phyloP scores from a whole-genome alignment of 1,140 invertebrate genomes.

The Drosophila nigrodunni region DNA sequence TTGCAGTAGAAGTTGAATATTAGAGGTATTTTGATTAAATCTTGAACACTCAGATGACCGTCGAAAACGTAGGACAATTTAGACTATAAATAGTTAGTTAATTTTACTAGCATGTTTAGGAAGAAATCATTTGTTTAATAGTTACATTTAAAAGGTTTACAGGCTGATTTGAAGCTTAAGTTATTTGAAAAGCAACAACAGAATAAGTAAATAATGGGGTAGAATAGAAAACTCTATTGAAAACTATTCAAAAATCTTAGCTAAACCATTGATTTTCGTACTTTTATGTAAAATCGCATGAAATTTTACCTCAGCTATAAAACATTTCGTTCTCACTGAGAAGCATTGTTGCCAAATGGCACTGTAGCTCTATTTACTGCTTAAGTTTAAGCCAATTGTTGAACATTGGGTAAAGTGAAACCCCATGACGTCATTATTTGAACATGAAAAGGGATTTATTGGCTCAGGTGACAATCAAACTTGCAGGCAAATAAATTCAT shows the following conservation, averaged over 20 bases:
- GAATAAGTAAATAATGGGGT: too few species aligned
- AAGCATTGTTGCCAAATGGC: neutral
- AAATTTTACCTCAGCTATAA: too few species aligned
- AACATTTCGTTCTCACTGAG: too few species aligned
- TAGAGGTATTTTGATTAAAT: neutral
- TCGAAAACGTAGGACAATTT: neutral
- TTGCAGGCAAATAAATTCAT: conserved; percentile 45
- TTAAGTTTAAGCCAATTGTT: neutral
- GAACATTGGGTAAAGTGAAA: neutral
- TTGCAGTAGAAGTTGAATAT: neutral
- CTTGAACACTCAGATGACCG: neutral
- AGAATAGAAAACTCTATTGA: too few species aligned
- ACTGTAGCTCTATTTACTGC: neutral
- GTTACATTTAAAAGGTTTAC: too few species aligned
- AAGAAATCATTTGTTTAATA: too few species aligned
- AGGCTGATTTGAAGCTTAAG: too few species aligned
- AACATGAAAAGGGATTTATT: conserved; percentile 1
- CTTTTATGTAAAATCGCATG: too few species aligned
- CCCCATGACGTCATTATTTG: conserved; percentile 3
- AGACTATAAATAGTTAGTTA: neutral
- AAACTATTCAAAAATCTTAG: too few species aligned
- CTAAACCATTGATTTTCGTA: too few species aligned
- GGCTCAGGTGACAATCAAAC: conserved; percentile 37
- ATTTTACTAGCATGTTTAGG: too few species aligned
- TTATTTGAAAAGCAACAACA: too few species aligned